phyloP scores from a whole-genome alignment of 2,113 vertebrate genomes.

The Choloepus hoffmanni region DNA sequence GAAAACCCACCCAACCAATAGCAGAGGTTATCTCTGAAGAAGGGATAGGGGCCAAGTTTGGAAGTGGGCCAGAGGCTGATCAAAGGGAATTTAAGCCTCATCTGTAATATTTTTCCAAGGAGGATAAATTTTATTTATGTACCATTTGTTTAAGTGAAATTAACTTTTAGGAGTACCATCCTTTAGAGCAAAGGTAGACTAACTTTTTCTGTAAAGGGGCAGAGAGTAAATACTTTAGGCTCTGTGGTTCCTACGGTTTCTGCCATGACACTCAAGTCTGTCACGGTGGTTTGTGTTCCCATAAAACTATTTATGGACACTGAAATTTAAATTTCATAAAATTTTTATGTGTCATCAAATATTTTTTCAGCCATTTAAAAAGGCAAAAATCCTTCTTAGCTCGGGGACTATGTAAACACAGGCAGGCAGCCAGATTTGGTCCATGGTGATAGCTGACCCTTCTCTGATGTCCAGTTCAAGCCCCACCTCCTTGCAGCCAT shows the following conservation, averaged over 20 bases:
- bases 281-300: background rate
- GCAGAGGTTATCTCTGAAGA: background rate
- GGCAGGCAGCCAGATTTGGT: background rate
- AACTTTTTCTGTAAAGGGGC: background rate
- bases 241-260: no score
- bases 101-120: background rate
- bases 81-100: background rate
- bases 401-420: background rate
- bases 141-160: background rate
- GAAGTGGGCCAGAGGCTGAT: accelerated
- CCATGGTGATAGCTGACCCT: background rate
- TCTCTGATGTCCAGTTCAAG: no score
- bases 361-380: conserved; percentile 1
- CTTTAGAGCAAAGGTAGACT: background rate
- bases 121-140: background rate
- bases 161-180: background rate
- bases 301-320: background rate
- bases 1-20: background rate
- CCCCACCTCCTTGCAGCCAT: background rate
- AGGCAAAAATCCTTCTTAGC: background rate
- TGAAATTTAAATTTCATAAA: conserved; percentile 10
- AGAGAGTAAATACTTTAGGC: background rate
- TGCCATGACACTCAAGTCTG: background rate
- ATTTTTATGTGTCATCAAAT: background rate
- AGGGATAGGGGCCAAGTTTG: no score